Evolutionary conservation across 2,113 vertebrate genomes (phyloP).

Genomic region (Elanoides forficatus): DNA sequence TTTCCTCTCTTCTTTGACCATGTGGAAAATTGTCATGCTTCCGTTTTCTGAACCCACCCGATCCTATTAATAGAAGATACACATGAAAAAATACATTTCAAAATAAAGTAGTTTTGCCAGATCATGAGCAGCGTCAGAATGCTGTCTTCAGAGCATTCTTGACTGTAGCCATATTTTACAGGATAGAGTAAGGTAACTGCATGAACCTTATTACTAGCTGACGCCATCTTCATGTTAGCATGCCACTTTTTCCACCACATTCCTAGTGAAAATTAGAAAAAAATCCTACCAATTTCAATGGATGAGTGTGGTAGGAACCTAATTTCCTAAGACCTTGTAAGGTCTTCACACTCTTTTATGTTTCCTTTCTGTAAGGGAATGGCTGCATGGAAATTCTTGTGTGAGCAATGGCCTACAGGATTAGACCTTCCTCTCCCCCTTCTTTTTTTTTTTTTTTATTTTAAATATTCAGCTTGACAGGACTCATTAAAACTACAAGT

Average conservation of each 20-base stretch:
- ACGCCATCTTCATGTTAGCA: not conserved
- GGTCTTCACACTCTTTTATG: not conserved
- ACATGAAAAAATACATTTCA: not conserved
- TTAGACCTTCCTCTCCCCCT: rapidly evolving
- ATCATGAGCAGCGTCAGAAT: not conserved
- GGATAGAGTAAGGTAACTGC: not conserved
- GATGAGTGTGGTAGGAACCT: not conserved
- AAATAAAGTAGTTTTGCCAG: not conserved
- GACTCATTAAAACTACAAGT: not conserved
- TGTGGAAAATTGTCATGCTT: slow-evolving; percentile 78
- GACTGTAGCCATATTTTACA: not conserved
- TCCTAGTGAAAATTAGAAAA: not conserved
- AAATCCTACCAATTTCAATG: not conserved
- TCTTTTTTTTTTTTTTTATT: not conserved
- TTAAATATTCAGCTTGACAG: not conserved
- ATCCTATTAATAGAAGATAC: slow-evolving; percentile 52
- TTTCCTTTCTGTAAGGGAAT: not conserved
- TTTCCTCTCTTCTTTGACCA: slow-evolving; percentile 75
- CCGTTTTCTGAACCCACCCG: slow-evolving; percentile 80
- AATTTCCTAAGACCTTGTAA: not conserved
- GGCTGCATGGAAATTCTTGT: not conserved
- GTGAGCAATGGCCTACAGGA: not conserved
- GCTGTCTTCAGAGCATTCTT: not conserved
- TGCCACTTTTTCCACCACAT: not conserved
- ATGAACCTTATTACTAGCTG: not conserved